Evolutionary conservation across 2,797 vertebrate species (phyloP).

Genomic region (Artibeus lituratus): DNA sequence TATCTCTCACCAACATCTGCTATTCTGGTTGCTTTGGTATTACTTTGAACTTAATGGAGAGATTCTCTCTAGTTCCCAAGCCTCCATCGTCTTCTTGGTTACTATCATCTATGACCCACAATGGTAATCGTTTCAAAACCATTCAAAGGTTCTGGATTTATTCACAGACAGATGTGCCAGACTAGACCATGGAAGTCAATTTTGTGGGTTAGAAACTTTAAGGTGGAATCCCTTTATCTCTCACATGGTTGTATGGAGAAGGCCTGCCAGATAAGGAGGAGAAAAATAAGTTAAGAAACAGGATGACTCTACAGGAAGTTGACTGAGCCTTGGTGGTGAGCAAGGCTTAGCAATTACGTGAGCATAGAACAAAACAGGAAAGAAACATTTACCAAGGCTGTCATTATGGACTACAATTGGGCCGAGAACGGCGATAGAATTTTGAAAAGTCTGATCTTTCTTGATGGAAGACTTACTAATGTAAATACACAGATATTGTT

Average conservation of each 20-base stretch:
- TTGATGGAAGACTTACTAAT: neutral
- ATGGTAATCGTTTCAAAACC: constrained; percentile 71
- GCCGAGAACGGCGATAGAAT: neutral
- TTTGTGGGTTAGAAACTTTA: constrained; percentile 39
- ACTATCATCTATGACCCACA: constrained; percentile 70
- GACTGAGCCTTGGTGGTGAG: neutral
- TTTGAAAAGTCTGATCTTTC: neutral
- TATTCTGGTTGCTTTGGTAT: constrained; percentile 49
- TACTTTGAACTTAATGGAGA: constrained; percentile 53
- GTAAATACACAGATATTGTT: neutral
- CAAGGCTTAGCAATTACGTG: neutral
- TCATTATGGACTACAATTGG: neutral
- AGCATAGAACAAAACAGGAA: neutral
- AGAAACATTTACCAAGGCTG: neutral
- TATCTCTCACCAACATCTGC: neutral
- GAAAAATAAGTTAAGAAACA: neutral
- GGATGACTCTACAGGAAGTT: neutral
- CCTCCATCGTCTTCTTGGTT: constrained; percentile 69
- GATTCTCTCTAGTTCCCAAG: neutral
- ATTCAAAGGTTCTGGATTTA: constrained; percentile 66
- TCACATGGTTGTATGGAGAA: constrained; percentile 11
- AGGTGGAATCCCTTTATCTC: constrained; percentile 40
- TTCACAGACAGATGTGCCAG: constrained; percentile 72
- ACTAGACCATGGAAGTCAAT: constrained; percentile 26
- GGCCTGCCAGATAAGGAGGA: neutral